These are phyloP conservation scores for Cepphus grylle DNA, from an alignment of 2,113 vertebrate species.

Conservation along the genomic window DNA sequence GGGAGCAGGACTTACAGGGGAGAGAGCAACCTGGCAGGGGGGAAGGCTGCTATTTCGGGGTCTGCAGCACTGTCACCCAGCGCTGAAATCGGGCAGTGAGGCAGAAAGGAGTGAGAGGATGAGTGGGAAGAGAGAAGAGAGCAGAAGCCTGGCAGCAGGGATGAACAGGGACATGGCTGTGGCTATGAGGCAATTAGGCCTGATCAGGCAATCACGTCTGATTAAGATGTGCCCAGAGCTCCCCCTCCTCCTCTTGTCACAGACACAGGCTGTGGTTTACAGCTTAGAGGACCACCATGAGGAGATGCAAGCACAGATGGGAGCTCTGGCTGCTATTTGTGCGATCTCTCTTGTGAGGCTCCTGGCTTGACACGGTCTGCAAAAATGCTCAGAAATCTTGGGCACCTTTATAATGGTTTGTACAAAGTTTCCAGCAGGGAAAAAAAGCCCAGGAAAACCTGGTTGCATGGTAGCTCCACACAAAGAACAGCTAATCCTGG, in stretches of 20 bases:
- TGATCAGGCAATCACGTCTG: not conserved
- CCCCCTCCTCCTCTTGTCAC: not conserved
- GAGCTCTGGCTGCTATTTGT: not conserved
- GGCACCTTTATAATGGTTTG: not conserved
- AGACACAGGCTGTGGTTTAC: not conserved
- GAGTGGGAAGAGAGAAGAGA: not conserved
- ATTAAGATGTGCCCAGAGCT: not conserved
- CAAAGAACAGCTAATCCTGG: constrained; percentile 29
- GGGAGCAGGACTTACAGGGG: not conserved
- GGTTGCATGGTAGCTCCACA: not conserved
- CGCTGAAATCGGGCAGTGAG: not conserved
- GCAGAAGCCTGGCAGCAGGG: not conserved
- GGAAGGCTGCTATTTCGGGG: fast-evolving
- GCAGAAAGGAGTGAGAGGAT: not conserved
- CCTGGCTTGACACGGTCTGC: not conserved
- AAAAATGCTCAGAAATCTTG: not conserved
- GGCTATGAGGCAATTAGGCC: not conserved
- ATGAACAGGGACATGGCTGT: not conserved
- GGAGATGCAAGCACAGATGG: not conserved
- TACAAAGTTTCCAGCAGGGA: not conserved
- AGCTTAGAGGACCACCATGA: not conserved
- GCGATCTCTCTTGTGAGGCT: not conserved
- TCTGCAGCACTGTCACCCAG: not conserved
- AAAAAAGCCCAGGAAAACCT: not conserved
- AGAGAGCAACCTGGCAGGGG: not conserved